Percentiles rank a stretch among this genome's conserved stretches.
Evolutionary conservation across 1,140 invertebrate species (phyloP).

Genomic region (Condylostylus longicornis): DNA sequence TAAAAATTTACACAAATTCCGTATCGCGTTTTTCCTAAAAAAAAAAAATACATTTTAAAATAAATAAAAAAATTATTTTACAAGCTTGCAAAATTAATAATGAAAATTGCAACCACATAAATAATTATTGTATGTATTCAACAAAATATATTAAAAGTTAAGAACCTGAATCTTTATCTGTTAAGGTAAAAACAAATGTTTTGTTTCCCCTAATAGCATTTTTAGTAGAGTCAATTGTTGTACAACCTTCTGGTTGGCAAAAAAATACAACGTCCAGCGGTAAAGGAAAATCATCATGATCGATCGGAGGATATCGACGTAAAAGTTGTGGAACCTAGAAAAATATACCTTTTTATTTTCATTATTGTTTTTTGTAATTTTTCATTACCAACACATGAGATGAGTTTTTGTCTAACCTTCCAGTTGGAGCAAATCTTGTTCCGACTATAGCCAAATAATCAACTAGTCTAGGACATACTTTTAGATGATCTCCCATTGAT

Average conservation of each 20-base stretch:
- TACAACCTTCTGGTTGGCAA: slow-evolving; percentile 97
- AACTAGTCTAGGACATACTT: slow-evolving; percentile 69
- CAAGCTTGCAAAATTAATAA: neutral
- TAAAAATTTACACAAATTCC: slow-evolving; percentile 99
- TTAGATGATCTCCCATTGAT: no score
- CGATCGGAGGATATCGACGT: slow-evolving; percentile 91
- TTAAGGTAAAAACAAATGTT: slow-evolving; percentile 96
- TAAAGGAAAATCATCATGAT: slow-evolving; percentile 94
- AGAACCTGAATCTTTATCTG: slow-evolving; percentile 98
- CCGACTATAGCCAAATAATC: slow-evolving; percentile 97
- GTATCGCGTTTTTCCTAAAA: slow-evolving; percentile 56
- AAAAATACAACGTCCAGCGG: slow-evolving; percentile 98
- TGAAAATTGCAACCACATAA: neutral
- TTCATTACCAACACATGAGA: slow-evolving; percentile 55
- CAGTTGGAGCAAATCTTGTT: slow-evolving; percentile 47
- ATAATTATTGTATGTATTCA: slow-evolving; percentile 6
- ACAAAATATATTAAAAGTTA: slow-evolving; percentile 22
- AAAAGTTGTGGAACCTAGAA: slow-evolving; percentile 68
- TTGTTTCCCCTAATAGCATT: slow-evolving; percentile 69
- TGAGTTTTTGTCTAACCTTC: slow-evolving; percentile 38
- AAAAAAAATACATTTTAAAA: slow-evolving; percentile 31
- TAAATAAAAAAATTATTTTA: slow-evolving; percentile 2
- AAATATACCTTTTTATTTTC: neutral
- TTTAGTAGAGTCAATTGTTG: slow-evolving; percentile 67
- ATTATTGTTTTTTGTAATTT: slow-evolving; percentile 1